These are phyloP conservation scores for Cygnus buccinator DNA, from an alignment of 2,113 vertebrate genomes.

Conservation along the genomic window DNA sequence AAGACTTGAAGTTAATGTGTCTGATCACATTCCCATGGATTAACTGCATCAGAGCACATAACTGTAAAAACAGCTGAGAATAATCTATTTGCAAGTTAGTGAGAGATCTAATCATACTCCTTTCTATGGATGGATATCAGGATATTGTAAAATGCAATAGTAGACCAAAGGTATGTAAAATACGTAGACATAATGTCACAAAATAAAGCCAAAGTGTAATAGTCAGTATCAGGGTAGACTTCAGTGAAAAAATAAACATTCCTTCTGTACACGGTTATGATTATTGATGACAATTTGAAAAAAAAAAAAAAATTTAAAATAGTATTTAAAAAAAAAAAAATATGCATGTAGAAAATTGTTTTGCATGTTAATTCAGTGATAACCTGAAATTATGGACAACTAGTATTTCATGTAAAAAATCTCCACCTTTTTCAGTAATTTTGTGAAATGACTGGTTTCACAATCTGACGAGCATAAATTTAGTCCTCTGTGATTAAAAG, in stretches of 20 bases:
- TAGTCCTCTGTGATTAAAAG: not conserved
- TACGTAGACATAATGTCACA: not conserved
- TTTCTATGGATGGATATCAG: not conserved
- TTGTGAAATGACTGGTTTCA: slow-evolving; percentile 37
- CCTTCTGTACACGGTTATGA: not conserved
- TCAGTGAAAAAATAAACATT: not conserved
- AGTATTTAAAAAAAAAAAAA: not conserved
- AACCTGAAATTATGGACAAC: slow-evolving; percentile 8
- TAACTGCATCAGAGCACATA: not conserved
- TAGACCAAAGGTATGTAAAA: not conserved
- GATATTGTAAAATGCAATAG: not conserved
- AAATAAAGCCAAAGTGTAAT: not conserved
- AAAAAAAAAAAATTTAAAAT: not conserved
- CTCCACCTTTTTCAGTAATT: slow-evolving; percentile 41
- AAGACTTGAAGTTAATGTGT: not conserved
- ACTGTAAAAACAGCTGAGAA: not conserved
- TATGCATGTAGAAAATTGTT: not conserved
- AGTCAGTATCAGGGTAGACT: not conserved
- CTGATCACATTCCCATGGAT: not conserved
- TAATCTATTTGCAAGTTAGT: not conserved
- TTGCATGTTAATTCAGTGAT: not conserved
- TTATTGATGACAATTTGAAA: not conserved
- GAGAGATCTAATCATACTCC: not conserved
- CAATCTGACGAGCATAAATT: not conserved
- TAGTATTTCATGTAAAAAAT: not conserved